Evolutionary conservation across 1,140 invertebrate species (phyloP), one percentile per base, ranked within the genome.

Genomic region (Diploscapter pachys): DNA sequence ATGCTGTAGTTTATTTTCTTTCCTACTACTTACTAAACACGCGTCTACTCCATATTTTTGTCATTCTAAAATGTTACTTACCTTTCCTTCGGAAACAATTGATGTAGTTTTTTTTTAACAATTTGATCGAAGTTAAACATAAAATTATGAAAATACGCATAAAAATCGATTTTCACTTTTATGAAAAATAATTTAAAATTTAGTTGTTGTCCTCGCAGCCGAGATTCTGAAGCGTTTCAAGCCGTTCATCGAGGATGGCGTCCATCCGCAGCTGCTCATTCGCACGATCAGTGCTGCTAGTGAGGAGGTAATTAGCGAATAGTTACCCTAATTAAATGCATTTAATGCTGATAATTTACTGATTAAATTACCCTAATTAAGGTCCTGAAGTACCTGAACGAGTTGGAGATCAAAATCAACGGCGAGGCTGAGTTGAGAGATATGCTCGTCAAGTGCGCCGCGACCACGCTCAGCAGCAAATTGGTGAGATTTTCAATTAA

Each of bases 201-300:
- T 94, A 93, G 93, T 99, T 49, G 95, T 98, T 3, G 86, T 99
- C 59, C 87, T 99, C 64, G 93, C 96, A 65, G 94, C 93, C 5
- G 96, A 99, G 88, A 92, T 98, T 80, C 88, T 99, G 65, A 98
- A 97, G 86, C 92, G 96, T 86, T 89, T 94, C 56, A 98, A 98
- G 86, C 91, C 92, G 2, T 97, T 93, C 84, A 90, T 99, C 52
- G 97, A 99, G 86, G 97, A 99, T 86, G 94, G 92, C 49, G 94
- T 99, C 8, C 96, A 99, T 87, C 93, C 96, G 0, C 90, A 95
- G 75, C 89, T 96, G 71, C 92, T 98, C 31, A 93, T 97, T 50
- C 91, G 91, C 80, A 91, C 95, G 5, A 90, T 95, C 52, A 90
- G 94, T 51, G 91, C 91, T 78, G 93, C 93, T 0, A 88, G 92